Conservation (phyloP, 2,888 invertebrate genomes). For the Mallateleia sp. region DNA sequence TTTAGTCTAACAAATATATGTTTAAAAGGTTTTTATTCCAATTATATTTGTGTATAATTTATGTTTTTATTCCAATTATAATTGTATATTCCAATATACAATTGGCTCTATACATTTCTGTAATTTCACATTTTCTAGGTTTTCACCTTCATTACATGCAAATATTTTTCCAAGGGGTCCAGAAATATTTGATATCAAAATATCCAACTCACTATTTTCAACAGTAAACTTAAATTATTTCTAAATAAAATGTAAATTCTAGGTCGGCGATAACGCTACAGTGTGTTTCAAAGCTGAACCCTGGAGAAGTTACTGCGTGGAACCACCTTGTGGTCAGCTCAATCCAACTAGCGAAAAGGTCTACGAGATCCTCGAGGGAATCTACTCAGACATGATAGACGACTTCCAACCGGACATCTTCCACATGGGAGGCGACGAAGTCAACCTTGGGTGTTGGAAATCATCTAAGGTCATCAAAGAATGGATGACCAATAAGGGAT, state of each 20-base stretch:
- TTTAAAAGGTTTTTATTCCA: too few relatives aligned
- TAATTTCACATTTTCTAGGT: too few relatives aligned
- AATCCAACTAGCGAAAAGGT: constrained; percentile 93
- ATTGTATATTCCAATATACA: too few relatives aligned
- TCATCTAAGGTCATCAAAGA: constrained; percentile 92
- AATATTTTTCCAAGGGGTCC: too few relatives aligned
- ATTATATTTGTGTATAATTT: too few relatives aligned
- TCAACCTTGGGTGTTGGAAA: constrained; percentile 94
- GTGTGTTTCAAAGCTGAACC: constrained; percentile 92
- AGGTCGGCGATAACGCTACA: constrained; percentile 86
- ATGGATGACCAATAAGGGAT: constrained; percentile 93
- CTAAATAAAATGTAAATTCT: constrained; percentile 12
- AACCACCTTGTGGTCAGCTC: constrained; percentile 96
- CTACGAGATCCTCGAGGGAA: constrained; percentile 93
- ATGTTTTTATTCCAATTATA: too few relatives aligned
- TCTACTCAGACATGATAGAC: constrained; percentile 94
- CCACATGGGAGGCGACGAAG: constrained; percentile 97
- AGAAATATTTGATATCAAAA: too few relatives aligned
- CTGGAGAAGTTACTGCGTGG: constrained; percentile 93
- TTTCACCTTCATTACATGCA: too few relatives aligned
- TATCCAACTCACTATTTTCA: too few relatives aligned
- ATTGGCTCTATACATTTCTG: too few relatives aligned
- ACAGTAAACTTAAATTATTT: too few relatives aligned
- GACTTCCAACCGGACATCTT: constrained; percentile 94
- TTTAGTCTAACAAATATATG: too few relatives aligned